phyloP scores from a whole-genome alignment of 1,140 invertebrate genomes.

The Whitmania pigra region DNA sequence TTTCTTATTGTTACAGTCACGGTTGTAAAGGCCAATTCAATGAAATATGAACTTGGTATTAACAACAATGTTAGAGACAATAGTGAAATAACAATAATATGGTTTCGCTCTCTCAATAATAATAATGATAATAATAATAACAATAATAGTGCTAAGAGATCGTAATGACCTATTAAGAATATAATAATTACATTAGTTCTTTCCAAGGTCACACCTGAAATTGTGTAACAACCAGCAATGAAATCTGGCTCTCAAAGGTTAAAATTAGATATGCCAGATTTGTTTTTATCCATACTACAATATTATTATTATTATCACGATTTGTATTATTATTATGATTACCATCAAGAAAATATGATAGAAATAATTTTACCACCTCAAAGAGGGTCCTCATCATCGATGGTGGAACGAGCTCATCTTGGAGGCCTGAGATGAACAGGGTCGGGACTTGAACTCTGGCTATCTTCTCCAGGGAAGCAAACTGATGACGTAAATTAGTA shows the following conservation, averaged over 20 bases:
- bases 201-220: too few species aligned
- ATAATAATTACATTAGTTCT: too few species aligned
- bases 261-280: too few species aligned
- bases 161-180: too few species aligned
- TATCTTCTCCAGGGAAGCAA: constrained; percentile 29
- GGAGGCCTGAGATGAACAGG: constrained; percentile 46
- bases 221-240: too few species aligned
- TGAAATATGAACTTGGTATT: background rate
- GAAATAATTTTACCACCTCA: constrained; percentile 27
- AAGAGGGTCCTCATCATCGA: constrained; percentile 70
- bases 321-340: too few species aligned
- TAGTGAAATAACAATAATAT: background rate
- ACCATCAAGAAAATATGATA: too few species aligned
- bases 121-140: background rate
- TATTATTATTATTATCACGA: too few species aligned
- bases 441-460: constrained; percentile 33
- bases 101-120: background rate
- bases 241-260: too few species aligned
- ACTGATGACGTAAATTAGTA: constrained; percentile 27
- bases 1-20: background rate
- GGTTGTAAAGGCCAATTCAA: background rate
- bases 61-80: background rate
- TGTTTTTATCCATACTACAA: too few species aligned
- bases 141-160: too few species aligned
- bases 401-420: constrained; percentile 70